Base-by-base conservation (phyloP, 2,797 vertebrate species). In the Tadarida brasiliensis region DNA sequence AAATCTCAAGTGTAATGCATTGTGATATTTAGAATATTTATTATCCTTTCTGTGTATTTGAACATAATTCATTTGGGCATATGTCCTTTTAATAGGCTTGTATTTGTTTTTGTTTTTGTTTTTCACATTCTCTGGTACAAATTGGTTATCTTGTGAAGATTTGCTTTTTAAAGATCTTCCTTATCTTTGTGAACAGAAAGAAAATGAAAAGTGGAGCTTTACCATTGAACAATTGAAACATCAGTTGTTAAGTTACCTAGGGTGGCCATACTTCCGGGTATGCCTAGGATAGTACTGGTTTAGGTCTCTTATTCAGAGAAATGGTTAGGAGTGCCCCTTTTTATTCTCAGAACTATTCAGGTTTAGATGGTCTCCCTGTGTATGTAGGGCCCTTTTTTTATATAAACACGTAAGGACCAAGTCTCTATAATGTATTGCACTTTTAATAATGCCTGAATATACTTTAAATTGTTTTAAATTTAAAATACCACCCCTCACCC, bases 381-480 rank as follows among this genome's bases (percentile, higher is more conserved):
- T 16, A n/a, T 22, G 2, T 39, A 16, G 39, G 51, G 1, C 65
- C 6, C 10, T 76, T 87, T 87, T 77, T 47, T 11, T 47, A 70
- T 88, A 47, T 33, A 56, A 80, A 74, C n/a, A 15, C n/a, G 4
- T 51, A 68, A 84, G 24, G 33, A 57, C 16, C 11, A 19, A 70
- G 4, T 83, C 12, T 90, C 0, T 89, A 16, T 71, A 61, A 33
- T 15, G 2, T 26, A 22, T 54, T 94, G 19, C 54, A 68, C 54
- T 94, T 92, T 59, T 57, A 71, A 49, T 94, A n/a, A 47, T 83
- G 33, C 17, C 54, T 65, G 61, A 84, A 70, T 51, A 44, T 56
- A 22, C 49, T 91, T 88, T 33, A 57, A 61, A 88, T 12, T 85
- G 44, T 74, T 61, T 85, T 83, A 22, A 56, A 67, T 92, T 90